Evolutionary conservation across 2,113 vertebrate species (phyloP).

Genomic region (Dasyornis broadbenti): DNA sequence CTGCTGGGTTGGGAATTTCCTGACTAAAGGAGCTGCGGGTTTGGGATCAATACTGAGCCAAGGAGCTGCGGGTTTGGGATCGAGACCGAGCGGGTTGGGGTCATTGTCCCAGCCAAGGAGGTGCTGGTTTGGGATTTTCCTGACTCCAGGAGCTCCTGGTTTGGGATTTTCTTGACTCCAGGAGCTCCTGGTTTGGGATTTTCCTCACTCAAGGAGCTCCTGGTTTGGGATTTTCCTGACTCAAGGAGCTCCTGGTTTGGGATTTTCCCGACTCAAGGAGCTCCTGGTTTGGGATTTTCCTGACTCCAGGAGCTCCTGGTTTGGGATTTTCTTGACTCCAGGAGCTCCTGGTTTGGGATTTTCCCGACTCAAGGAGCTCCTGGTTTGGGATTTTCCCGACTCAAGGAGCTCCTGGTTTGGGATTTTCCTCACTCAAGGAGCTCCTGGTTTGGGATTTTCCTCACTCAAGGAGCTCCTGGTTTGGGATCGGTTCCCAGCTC

Average conservation of each 20-base stretch:
- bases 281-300: neutral
- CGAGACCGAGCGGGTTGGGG: too few species aligned
- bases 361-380: too few species aligned
- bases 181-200: neutral
- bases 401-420: neutral
- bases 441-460: neutral
- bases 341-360: neutral
- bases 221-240: neutral
- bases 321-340: too few species aligned
- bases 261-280: too few species aligned
- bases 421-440: too few species aligned
- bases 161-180: neutral
- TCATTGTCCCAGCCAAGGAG: too few species aligned
- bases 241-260: neutral
- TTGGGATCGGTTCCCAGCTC: neutral
- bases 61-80: too few species aligned
- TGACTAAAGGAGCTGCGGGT: too few species aligned
- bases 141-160: neutral
- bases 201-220: rapidly evolving
- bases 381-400: neutral
- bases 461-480: neutral
- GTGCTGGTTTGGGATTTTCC: neutral
- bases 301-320: too few species aligned
- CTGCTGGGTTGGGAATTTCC: too few species aligned
- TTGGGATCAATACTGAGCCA: rapidly evolving